Percentiles rank a stretch among this genome's conserved stretches.
Evolutionary conservation across 2,888 invertebrate species (phyloP).

Genomic region (Ichneumon xanthorius): DNA sequence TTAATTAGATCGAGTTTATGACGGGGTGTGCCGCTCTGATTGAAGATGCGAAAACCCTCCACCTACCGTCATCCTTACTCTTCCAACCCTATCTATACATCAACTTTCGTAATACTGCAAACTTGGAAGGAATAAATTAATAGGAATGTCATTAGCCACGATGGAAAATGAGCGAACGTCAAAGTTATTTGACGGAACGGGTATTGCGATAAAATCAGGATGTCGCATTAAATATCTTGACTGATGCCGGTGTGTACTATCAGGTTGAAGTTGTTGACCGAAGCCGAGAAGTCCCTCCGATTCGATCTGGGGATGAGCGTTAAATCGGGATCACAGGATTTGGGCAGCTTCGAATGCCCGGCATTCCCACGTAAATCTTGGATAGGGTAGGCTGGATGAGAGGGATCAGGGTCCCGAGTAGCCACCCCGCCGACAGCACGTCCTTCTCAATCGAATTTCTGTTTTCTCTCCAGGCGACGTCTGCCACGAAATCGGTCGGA

Average conservation of each 20-base stretch:
- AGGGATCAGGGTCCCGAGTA: conserved; percentile 56
- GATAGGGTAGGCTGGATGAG: conserved; percentile 44
- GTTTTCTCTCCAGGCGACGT: conserved; percentile 77
- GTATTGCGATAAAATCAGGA: conserved; percentile 16
- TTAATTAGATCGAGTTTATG: conserved; percentile 78
- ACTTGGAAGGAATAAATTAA: conserved; percentile 64
- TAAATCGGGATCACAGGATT: conserved; percentile 79
- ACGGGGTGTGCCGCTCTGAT: conserved; percentile 69
- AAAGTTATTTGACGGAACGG: conserved; percentile 48
- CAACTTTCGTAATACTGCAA: conserved; percentile 58
- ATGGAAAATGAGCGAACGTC: conserved; percentile 49
- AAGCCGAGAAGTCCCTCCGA: conserved; percentile 69
- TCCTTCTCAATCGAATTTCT: conserved; percentile 83
- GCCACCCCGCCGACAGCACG: conserved; percentile 71
- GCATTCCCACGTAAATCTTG: conserved; percentile 76
- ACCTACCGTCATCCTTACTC: conserved; percentile 52
- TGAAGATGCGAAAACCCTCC: conserved; percentile 64
- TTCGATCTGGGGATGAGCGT: conserved; percentile 74
- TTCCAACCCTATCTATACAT: conserved; percentile 61
- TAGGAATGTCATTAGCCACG: conserved; percentile 65
- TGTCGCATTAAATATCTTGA: conserved; percentile 34
- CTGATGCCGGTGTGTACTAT: conserved; percentile 10
- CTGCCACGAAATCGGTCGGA: conserved; percentile 79
- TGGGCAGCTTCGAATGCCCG: conserved; percentile 80
- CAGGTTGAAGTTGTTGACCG: conserved; percentile 28